These are phyloP conservation scores for Saccostrea echinata DNA, from an alignment of 1,140 invertebrate species.

Conservation along the genomic window DNA sequence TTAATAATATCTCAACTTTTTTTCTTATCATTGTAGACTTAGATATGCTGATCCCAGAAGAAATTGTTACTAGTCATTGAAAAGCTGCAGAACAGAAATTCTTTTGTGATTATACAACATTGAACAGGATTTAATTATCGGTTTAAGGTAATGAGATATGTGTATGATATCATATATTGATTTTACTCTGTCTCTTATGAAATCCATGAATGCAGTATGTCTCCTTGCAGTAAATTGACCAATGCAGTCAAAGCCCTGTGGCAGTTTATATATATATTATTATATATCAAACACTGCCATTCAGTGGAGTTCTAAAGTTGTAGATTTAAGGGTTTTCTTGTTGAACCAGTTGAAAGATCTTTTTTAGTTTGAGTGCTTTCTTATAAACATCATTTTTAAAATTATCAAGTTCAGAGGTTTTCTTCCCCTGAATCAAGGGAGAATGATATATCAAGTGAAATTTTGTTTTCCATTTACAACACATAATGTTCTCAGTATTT, in stretches of 20 bases:
- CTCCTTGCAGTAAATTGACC: background rate
- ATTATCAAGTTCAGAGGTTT: no score
- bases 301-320: no score
- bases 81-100: background rate
- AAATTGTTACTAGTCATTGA: background rate
- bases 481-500: no score
- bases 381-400: no score
- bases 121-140: slow-evolving; percentile 12
- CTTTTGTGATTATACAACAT: slow-evolving; percentile 13
- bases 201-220: background rate
- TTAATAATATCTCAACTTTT: background rate
- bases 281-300: background rate
- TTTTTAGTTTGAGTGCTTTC: no score
- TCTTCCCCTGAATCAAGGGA: no score
- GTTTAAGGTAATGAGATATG: slow-evolving; percentile 2
- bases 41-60: background rate
- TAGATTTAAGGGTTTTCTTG: no score
- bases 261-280: background rate
- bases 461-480: no score
- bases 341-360: no score
- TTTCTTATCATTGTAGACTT: background rate
- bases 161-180: background rate
- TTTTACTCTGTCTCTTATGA: background rate
- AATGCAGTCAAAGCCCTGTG: background rate
- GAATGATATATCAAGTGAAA: no score